Evolutionary conservation across 2,797 vertebrate genomes (phyloP).

Genomic region (Cottoperca gobio): DNA sequence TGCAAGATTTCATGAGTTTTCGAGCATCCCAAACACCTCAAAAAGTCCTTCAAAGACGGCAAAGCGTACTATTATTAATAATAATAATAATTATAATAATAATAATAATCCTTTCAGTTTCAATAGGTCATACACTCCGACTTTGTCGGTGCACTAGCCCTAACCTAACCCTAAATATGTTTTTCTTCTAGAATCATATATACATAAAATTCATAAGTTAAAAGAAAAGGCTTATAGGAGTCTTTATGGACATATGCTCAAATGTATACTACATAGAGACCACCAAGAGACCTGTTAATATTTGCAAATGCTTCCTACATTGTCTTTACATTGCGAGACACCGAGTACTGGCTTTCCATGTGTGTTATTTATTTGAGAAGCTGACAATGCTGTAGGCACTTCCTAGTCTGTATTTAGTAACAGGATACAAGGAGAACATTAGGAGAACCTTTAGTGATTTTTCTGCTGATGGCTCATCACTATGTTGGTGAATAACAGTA

Average conservation of each 20-base stretch:
- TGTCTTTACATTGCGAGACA: slow-evolving; percentile 64
- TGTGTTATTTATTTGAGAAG: slow-evolving; percentile 59
- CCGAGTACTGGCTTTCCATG: slow-evolving; percentile 38
- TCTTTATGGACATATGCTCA: not conserved
- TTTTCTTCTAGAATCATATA: not conserved
- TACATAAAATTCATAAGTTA: not conserved
- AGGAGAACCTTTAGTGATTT: slow-evolving; percentile 35
- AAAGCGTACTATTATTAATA: too few species aligned
- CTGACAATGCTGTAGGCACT: slow-evolving; percentile 64
- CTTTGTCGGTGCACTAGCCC: too few species aligned
- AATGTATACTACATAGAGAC: slow-evolving; percentile 22
- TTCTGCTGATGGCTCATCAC: slow-evolving; percentile 39
- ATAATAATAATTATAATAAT: too few species aligned
- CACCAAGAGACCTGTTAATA: slow-evolving; percentile 41
- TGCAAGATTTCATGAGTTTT: too few species aligned
- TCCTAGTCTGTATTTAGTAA: slow-evolving; percentile 62
- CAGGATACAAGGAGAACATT: slow-evolving; percentile 52
- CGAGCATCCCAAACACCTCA: too few species aligned
- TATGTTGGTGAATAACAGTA: slow-evolving; percentile 54
- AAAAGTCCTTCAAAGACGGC: too few species aligned
- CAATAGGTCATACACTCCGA: too few species aligned
- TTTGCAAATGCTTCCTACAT: slow-evolving; percentile 59
- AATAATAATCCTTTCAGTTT: too few species aligned
- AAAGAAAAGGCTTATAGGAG: not conserved
- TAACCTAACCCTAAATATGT: too few species aligned